Conservation (phyloP, 2,113 vertebrate genomes). For the Harpagus bidentatus region DNA sequence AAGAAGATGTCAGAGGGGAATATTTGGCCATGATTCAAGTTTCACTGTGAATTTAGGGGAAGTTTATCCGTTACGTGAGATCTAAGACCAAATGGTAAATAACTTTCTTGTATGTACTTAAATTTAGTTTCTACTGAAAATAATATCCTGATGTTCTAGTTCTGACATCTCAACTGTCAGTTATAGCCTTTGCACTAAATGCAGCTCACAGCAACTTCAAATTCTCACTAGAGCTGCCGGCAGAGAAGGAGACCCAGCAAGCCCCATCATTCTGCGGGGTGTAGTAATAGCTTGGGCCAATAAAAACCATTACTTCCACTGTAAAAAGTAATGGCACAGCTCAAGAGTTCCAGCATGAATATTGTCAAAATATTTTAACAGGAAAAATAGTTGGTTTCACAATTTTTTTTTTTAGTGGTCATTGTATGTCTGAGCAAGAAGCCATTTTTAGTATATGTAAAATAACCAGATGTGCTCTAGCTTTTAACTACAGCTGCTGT, state of each 20-base stretch:
- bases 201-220: neutral
- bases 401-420: neutral
- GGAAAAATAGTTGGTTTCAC: neutral
- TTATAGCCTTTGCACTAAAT: neutral
- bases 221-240: neutral
- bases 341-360: neutral
- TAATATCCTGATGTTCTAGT: neutral
- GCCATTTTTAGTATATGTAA: neutral
- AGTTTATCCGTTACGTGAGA: neutral
- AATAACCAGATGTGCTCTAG: neutral
- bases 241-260: neutral
- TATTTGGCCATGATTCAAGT: neutral
- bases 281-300: neutral
- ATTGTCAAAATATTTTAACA: neutral
- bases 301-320: neutral
- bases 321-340: neutral
- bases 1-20: neutral
- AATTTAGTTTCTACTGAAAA: neutral
- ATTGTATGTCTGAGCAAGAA: neutral
- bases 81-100: neutral
- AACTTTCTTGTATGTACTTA: neutral
- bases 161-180: neutral
- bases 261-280: fast-evolving
- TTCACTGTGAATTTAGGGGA: neutral
- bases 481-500: neutral